Evolutionary conservation across 2,797 vertebrate genomes (phyloP), one percentile per base, ranked within the genome.

Genomic region (Epinephelus coioides): DNA sequence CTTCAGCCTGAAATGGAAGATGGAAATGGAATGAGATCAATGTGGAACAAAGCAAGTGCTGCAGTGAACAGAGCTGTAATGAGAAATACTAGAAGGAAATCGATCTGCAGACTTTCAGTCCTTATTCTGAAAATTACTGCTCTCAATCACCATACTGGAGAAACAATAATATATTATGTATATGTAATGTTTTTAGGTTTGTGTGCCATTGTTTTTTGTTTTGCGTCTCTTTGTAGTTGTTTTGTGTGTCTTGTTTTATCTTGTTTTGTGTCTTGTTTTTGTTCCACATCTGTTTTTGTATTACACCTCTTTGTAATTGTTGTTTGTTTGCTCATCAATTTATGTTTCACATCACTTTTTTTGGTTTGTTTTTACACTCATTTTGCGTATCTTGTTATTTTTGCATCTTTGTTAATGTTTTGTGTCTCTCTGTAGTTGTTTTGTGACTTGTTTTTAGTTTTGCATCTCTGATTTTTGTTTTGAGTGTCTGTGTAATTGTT

Each of bases 11-110:
- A 23, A 47, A 54, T 5, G 21, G 53, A 25, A 57, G 73, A 59
- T 50, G 73, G 64, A 76, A 76, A 61, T 47, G 65, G 40, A 30
- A 3, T 5, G 1, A 73, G 71, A 73, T 73, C 71, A 49, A 65
- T 65, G 71, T 38, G 71, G 57, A 69, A 27, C 57, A 40, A 56
- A 43, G 51, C 21, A 66, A 69, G 57, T 2, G 49, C 56, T 10
- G 64, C 64, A 0, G 65, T 2, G 57, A 62, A 38, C 27, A 0
- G 38, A 55, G 50, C 50, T 19, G 60, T 70, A 63, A 70, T 70
- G 75, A 63, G 66, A 77, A 55, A 56, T 9, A 9, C 61, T 14
- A 61, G 50, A 46, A 30, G 75, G 59, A 77, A 56, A 77, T 63
- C 49, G 66, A 77, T 69, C 43, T 9, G 50, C 66, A 40, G 44